phyloP scores from a whole-genome alignment of 2,797 vertebrate genomes.

The Hybognathus amarus region DNA sequence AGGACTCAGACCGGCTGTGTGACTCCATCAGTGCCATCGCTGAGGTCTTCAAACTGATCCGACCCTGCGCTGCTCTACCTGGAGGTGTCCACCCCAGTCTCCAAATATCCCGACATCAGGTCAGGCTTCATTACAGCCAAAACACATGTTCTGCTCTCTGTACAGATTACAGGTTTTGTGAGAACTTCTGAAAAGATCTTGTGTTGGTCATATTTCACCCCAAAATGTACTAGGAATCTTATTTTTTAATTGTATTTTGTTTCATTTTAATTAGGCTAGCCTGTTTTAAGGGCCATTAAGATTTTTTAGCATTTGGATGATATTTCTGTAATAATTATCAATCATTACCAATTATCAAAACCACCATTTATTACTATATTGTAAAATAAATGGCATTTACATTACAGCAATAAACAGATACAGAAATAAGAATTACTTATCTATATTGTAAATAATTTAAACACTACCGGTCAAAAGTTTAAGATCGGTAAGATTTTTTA shows the following conservation, averaged over 20 bases:
- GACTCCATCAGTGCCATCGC: constrained; percentile 91
- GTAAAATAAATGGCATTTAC: background rate
- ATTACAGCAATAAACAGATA: too few species aligned
- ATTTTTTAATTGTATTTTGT: background rate
- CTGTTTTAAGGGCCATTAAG: background rate
- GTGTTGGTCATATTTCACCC: background rate
- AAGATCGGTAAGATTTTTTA: too few species aligned
- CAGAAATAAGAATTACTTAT: background rate
- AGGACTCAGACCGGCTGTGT: constrained; percentile 87
- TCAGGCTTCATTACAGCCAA: constrained; percentile 60
- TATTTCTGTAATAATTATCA: background rate
- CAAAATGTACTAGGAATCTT: background rate
- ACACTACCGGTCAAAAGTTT: too few species aligned
- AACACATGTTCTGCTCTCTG: background rate
- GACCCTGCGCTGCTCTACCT: constrained; percentile 95
- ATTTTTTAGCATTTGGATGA: background rate
- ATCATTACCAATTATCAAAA: background rate
- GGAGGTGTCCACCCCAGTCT: constrained; percentile 94
- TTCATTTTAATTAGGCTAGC: background rate
- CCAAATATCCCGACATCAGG: constrained; percentile 97
- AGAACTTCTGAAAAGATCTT: background rate
- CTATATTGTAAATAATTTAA: background rate
- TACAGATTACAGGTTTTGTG: background rate
- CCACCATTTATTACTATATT: background rate
- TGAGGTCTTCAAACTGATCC: constrained; percentile 96